Base-by-base conservation (phyloP, 1,140 invertebrate genomes). In the Sycobia sp. region DNA sequence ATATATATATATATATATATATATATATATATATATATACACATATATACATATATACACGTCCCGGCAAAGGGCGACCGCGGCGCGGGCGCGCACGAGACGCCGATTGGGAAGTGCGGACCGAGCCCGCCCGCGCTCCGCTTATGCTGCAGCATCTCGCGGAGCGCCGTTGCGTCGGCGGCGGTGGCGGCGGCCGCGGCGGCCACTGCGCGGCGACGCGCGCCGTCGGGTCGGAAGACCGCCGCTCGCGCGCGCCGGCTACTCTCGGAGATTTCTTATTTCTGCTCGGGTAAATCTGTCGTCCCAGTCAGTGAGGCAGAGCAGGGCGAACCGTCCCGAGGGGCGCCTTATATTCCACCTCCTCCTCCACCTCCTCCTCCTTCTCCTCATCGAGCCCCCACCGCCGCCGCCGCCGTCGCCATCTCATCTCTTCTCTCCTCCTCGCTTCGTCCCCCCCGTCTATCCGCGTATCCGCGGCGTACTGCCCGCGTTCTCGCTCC, bases 251-350 rank as follows among this genome's bases (percentile, higher is more conserved):
- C 50, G 11, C 50, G 51, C 38, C 51, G 41, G 39, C 43, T 49
- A 34, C 56, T 46, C 18, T 62, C 73, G 68, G 72, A 71, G 74
- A 80, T 78, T 80, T 80, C 79, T 79, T 80, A 80, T 80, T 81
- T 80, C 79, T 79, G 78, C 71, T 79, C 77, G 77, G 79, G 77
- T 81, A 80, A 81, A 81, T 81, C 77, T 79, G 79, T 81, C 79
- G 79, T 74, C 71, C 70, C 70, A 78, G 79, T 81, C 75, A 79
- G 79, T 81, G 75, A 78, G 76, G 67, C 72, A 77, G 66, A 73
- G 77, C 73, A 77, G 73, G 75, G 73, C 77, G 71, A 78, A 71
- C 75, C 71, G 73, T 53, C 2, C 32, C 36, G 41, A 36, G 55
- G 41, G 47, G 55, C 23, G 29, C n/a, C 44, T 44, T 36, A 32